These are phyloP conservation scores for Mythimna lalbum DNA, from an alignment of 2,888 invertebrate species.

Conservation along the genomic window DNA sequence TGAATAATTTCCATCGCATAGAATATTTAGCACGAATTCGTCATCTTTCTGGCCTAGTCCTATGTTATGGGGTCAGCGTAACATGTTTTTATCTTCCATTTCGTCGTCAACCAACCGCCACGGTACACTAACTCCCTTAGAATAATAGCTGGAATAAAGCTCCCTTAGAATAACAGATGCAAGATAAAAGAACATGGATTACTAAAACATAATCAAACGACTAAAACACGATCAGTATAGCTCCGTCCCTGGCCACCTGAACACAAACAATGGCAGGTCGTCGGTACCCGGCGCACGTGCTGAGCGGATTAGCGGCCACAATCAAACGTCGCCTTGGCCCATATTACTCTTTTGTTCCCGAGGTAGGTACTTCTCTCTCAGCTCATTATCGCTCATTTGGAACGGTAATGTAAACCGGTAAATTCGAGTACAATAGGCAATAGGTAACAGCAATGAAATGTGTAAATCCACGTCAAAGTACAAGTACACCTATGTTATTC, in stretches of 20 bases:
- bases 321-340: slow-evolving; percentile 36
- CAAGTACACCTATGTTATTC: too few relatives aligned
- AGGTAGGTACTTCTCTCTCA: slow-evolving; percentile 15
- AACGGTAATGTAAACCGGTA: slow-evolving; percentile 18
- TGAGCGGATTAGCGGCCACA: slow-evolving; percentile 24
- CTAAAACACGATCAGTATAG: not conserved
- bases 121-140: not conserved
- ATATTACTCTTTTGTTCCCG: slow-evolving; percentile 31
- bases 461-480: too few relatives aligned
- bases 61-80: not conserved
- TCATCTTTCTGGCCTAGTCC: not conserved
- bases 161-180: not conserved
- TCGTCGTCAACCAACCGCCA: not conserved
- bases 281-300: slow-evolving; percentile 36
- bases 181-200: not conserved
- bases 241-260: not conserved
- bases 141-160: not conserved
- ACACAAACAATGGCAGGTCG: slow-evolving; percentile 25
- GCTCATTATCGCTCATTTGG: slow-evolving; percentile 31
- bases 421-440: slow-evolving; percentile 12
- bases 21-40: too few relatives aligned
- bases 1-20: too few relatives aligned
- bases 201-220: not conserved
- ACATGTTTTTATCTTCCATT: not conserved
- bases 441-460: too few relatives aligned